Conservation (phyloP, 2,113 vertebrate genomes). For the Perognathus longimembris region DNA sequence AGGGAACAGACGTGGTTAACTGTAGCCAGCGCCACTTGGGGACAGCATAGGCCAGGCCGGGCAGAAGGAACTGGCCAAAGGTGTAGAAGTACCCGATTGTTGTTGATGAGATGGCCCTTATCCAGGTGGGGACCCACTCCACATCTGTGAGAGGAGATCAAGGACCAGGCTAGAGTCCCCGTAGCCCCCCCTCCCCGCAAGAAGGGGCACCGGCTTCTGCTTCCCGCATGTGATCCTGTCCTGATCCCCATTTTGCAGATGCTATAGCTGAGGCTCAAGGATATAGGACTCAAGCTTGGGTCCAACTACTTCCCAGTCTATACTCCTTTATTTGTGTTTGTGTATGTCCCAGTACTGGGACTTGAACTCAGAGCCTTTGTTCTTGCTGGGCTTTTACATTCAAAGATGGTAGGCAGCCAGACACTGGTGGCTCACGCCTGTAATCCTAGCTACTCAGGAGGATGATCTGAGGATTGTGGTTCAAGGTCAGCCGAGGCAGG, state of each 20-base stretch:
- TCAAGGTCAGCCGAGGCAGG: too few relatives aligned
- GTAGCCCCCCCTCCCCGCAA: not conserved
- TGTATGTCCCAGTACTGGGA: too few relatives aligned
- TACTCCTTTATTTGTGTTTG: too few relatives aligned
- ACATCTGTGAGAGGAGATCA: slow-evolving; percentile 81
- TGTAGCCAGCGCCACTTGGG: slow-evolving; percentile 92
- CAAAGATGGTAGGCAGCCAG: too few relatives aligned
- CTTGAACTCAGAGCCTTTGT: too few relatives aligned
- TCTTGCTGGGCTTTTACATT: too few relatives aligned
- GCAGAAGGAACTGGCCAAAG: slow-evolving; percentile 88
- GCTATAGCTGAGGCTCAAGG: not conserved
- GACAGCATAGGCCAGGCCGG: slow-evolving; percentile 87
- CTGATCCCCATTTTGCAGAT: not conserved
- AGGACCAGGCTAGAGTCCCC: not conserved
- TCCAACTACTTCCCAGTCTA: not conserved
- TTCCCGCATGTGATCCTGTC: not conserved
- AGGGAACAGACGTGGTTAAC: slow-evolving; percentile 89
- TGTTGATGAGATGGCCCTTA: slow-evolving; percentile 87
- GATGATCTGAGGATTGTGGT: too few relatives aligned
- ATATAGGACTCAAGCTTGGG: not conserved
- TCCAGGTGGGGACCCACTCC: slow-evolving; percentile 90
- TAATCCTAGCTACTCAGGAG: too few relatives aligned
- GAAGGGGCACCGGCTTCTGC: not conserved
- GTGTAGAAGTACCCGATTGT: slow-evolving; percentile 89
- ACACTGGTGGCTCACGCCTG: too few relatives aligned